Base-by-base conservation (phyloP, 2,113 vertebrate species). In the Apus apus region DNA sequence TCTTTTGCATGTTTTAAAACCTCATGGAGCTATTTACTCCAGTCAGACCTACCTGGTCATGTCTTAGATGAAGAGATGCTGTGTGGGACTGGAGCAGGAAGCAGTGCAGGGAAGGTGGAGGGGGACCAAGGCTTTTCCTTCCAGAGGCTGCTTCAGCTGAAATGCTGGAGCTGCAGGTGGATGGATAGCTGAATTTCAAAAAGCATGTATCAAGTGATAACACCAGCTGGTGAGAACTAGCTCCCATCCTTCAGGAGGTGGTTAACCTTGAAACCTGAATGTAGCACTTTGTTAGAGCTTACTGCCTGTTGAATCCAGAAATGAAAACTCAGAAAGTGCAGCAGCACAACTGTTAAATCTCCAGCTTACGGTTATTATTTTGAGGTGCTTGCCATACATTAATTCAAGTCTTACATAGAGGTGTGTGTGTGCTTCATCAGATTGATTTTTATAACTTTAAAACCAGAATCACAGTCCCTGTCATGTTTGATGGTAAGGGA, bases 221-320 rank as follows among this genome's bases (percentile, higher is more conserved):
- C 1, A 2, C 40, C 9, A 3, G 30, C 43, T 0, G 0, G 8
- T 45, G 30, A 51, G 64, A 72, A 30, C 6, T 76, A 32, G 62
- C 54, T 72, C 46, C 46, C 36, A 5, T 38, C 43, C 65, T 70
- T 85, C 19, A 36, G 75, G n/a, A 68, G 73, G 34, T 53, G 18
- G 61, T 68, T 64, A 56, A n/a, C 53, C 66, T 45, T 62, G n/a
- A 45, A 73, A 38, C 38, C 30, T 46, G 34, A 51, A 50, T 1
- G 2, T 53, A 72, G 57, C 46, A 29, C 5, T 27, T 17, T 60
- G 32, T 43, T 86, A 84, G 26, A 60, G 32, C 17, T 83, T 75
- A 21, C 76, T 89, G 61, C 25, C 67, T 64, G 30, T 46, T 82
- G 45, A 78, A 61, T 88, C 67, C 62, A 17, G 4, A 83, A 36